Evolutionary conservation across 2,888 invertebrate genomes (phyloP), one percentile per base, ranked within the genome.

Genomic region (Mechanitis mazaeus): DNA sequence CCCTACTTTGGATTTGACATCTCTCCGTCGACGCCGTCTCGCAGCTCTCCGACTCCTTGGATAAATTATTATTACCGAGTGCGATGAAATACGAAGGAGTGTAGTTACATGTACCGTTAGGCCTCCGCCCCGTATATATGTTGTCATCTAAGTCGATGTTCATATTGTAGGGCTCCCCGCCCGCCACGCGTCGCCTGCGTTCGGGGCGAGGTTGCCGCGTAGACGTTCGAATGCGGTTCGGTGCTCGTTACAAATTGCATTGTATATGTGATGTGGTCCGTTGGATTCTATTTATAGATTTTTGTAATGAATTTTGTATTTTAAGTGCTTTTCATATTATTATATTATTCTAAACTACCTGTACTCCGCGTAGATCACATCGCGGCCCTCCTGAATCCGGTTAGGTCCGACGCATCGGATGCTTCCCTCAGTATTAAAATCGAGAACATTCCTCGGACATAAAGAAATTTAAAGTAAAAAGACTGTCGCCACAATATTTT

Each of bases 371-470:
- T 20, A 20, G 20, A 42, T 58, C 54, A 58, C 64, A 56, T 64
- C 66, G 59, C 65, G 50, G 54, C 33, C 53, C 53, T 31, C 20
- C 59, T 45, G n/a, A 20, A 11, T n/a, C 47, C 33, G 55, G 3
- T 33, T 35, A 28, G 46, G 20, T 20, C 20, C 20, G 38, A 38
- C 31, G 45, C 55, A 61, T 59, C 47, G 20, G 28, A 28, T 20
- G 20, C 12, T 2, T 47, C 74, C 72, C 76, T 80, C 85, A 86
- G 84, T 87, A 87, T 87, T 87, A 84, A 75, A 73, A 80, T 82
- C 81, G 76, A 82, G 79, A 50, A 89, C 88, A 89, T 90, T 89
- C 89, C 88, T 87, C 68, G 67, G 80, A 79, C 74, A 20, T 20
- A 20, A 20, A 20, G 20, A 20, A 20, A 20, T 20, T 20, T 20